These are phyloP conservation scores for Psilanteris sp. DNA, from an alignment of 1,140 invertebrate species.

Conservation along the genomic window DNA sequence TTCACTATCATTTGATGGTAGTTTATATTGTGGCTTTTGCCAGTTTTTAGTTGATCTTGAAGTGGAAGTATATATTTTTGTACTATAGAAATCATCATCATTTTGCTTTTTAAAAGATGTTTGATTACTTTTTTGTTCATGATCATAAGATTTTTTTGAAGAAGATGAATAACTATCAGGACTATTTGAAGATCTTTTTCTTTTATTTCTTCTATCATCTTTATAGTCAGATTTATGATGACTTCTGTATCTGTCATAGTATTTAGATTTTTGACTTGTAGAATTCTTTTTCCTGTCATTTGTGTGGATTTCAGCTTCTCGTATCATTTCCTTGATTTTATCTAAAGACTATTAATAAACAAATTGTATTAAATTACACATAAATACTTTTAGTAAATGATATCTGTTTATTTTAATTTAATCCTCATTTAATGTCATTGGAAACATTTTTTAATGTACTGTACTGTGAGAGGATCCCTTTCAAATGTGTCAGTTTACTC, in stretches of 20 bases:
- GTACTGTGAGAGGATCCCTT: too few species aligned
- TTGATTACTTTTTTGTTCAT: constrained; percentile 47
- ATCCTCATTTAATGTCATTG: too few species aligned
- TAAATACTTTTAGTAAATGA: too few species aligned
- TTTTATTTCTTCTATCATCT: constrained; percentile 10
- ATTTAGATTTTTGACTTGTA: background rate
- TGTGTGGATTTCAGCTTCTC: constrained; percentile 75
- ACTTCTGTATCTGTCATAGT: constrained; percentile 5
- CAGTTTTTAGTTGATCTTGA: constrained; percentile 63
- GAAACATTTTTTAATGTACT: too few species aligned
- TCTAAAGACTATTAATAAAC: constrained; percentile 83
- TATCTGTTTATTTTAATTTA: too few species aligned
- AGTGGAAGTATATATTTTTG: background rate
- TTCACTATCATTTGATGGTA: constrained; percentile 11
- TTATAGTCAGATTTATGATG: constrained; percentile 2
- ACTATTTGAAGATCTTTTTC: constrained; percentile 64
- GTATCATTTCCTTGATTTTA: constrained; percentile 79
- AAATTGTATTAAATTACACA: too few species aligned
- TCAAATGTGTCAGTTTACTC: too few species aligned
- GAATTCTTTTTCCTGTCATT: constrained; percentile 30
- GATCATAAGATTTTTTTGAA: constrained; percentile 2
- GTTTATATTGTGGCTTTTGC: constrained; percentile 52
- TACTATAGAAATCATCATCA: constrained; percentile 56
- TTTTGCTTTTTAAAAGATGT: constrained; percentile 79
- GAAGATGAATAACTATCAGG: constrained; percentile 30